Conservation (phyloP, 2,888 invertebrate genomes). For the Anodontia alba region DNA sequence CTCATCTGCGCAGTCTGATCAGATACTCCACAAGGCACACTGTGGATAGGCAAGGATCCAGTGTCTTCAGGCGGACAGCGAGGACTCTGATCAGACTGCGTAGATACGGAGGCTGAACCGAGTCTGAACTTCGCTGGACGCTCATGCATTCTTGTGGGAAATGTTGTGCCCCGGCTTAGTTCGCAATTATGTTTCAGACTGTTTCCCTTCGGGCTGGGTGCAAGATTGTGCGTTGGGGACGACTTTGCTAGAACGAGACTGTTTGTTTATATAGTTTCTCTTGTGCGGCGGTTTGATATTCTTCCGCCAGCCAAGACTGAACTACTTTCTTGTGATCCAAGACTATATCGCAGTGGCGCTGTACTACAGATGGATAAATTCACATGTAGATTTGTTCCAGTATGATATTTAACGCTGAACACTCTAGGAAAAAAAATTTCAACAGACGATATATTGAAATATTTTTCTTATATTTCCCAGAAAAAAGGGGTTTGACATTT, state of each 20-base stretch:
- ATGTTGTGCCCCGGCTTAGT: too few relatives aligned
- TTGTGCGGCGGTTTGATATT: conserved; percentile 52
- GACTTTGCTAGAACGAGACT: conserved; percentile 42
- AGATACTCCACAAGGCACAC: too few relatives aligned
- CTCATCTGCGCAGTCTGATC: too few relatives aligned
- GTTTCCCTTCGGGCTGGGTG: conserved; percentile 45
- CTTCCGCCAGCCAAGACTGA: conserved; percentile 42
- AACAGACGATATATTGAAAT: too few relatives aligned
- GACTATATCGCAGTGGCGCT: conserved; percentile 41
- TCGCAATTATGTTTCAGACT: conserved; percentile 31
- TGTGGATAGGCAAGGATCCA: too few relatives aligned
- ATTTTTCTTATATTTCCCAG: too few relatives aligned
- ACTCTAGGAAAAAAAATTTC: too few relatives aligned
- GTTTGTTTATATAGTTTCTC: conserved; percentile 40
- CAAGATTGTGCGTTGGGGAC: conserved; percentile 48
- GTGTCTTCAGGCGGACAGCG: too few relatives aligned
- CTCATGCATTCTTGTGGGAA: neutral
- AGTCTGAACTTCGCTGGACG: neutral
- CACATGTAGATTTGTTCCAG: neutral
- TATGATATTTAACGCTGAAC: too few relatives aligned
- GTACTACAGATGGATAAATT: conserved; percentile 35
- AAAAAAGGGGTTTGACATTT: too few relatives aligned
- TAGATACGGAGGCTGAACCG: neutral
- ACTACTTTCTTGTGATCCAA: conserved; percentile 49
- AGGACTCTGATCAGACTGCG: neutral